Conservation (phyloP, 2,888 invertebrate species). For the Hanleya hanleyi region DNA sequence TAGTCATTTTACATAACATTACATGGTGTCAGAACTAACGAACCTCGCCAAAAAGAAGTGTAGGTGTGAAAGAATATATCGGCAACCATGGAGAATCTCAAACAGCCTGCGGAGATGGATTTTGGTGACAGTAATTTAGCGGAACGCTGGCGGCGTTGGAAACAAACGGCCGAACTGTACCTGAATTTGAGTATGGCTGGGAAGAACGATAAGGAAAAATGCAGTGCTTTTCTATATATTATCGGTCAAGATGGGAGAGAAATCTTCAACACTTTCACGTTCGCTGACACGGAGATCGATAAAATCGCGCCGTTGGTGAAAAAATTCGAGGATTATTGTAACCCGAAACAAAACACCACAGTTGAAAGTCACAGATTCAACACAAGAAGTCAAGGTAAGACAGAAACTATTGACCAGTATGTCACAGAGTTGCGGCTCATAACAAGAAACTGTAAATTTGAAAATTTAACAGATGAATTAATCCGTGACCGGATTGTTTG, state of each 20-base stretch:
- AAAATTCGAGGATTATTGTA: constrained; percentile 16
- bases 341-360: constrained; percentile 18
- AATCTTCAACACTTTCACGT: constrained; percentile 2
- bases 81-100: too few relatives aligned
- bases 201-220: neutral
- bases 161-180: too few relatives aligned
- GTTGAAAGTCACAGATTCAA: constrained; percentile 12
- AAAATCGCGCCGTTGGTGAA: neutral
- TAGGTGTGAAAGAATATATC: too few relatives aligned
- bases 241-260: neutral
- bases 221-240: neutral
- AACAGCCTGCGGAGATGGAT: too few relatives aligned
- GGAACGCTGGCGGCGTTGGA: too few relatives aligned
- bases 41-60: too few relatives aligned
- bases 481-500: constrained; percentile 10
- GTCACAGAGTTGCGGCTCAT: constrained; percentile 11
- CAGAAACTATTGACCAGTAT: constrained; percentile 15
- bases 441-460: constrained; percentile 2
- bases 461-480: neutral
- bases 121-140: too few relatives aligned
- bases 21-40: too few relatives aligned
- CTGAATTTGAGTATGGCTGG: too few relatives aligned
- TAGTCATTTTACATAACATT: too few relatives aligned
- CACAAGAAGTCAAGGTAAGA: constrained; percentile 4
- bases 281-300: neutral